These are phyloP conservation scores for Unio pictorum DNA, from an alignment of 2,888 invertebrate genomes.

Conservation along the genomic window DNA sequence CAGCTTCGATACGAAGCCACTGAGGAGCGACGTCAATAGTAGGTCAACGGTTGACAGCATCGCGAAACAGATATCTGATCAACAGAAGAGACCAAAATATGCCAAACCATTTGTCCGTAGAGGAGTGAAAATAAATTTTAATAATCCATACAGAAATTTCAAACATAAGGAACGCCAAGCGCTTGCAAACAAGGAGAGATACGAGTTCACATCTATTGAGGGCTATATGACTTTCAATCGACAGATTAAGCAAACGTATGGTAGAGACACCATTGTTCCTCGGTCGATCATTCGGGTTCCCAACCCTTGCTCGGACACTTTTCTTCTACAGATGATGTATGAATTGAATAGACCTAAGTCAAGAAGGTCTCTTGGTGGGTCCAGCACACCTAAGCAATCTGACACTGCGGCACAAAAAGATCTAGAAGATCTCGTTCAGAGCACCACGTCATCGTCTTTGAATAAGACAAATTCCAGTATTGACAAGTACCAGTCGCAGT, in stretches of 20 bases:
- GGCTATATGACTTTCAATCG: constrained; percentile 40
- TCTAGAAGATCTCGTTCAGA: constrained; percentile 46
- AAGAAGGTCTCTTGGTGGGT: constrained; percentile 17
- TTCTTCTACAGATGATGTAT: constrained; percentile 55
- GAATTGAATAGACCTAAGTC: constrained; percentile 42
- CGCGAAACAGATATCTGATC: too few relatives aligned
- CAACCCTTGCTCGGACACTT: constrained; percentile 55
- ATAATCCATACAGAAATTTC: constrained; percentile 52
- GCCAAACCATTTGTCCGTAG: too few relatives aligned
- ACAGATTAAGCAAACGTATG: constrained; percentile 35
- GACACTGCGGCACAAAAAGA: constrained; percentile 45
- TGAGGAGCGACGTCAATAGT: too few relatives aligned
- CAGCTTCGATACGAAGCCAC: too few relatives aligned
- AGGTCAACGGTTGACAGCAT: too few relatives aligned
- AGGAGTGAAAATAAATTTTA: constrained; percentile 32
- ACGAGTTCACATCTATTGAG: constrained; percentile 42
- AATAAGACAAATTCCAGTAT: constrained; percentile 35
- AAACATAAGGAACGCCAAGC: constrained; percentile 39
- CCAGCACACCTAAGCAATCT: constrained; percentile 32
- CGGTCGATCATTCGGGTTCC: constrained; percentile 42
- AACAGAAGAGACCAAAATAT: too few relatives aligned
- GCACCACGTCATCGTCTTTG: constrained; percentile 36
- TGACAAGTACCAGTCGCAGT: constrained; percentile 24
- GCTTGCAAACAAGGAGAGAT: constrained; percentile 23
- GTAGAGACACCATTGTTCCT: constrained; percentile 32